Evolutionary conservation across 2,888 invertebrate species (phyloP), one percentile per base, ranked within the genome.

Genomic region (Oscheius sp.): DNA sequence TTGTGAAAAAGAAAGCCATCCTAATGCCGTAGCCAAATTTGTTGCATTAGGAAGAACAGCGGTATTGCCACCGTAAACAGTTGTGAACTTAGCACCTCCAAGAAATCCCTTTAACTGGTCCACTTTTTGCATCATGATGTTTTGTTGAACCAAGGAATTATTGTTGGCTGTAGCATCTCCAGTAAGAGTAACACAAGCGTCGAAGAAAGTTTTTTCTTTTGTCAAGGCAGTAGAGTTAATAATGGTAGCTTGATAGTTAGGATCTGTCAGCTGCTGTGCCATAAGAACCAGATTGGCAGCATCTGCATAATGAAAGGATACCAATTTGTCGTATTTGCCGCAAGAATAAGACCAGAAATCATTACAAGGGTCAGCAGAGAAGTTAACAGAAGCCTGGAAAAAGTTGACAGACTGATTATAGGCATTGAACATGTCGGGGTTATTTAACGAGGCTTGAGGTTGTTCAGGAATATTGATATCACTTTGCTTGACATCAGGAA

Each of bases 261-360:
- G 71, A 49, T 69, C 65, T n/a, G 73, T 68, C 12, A 80, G 68
- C 61, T 80, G 59, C 9, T 71, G 33, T 2, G 75, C 62, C 76
- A 78, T 78, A 28, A 66, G 64, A 22, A 71, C 63, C 20, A 74
- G 63, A 47, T 78, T 78, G 28, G 63, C 41, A 12, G 64, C 71
- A 28, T 74, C 71, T 30, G 76, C 76, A 9, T 71, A 63, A 30
- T 68, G 66, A 71, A 77, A 77, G 0, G 74, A 74, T 9, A 69
- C 69, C 59, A 41, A 51, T 44, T 72, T 65, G 24, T 77, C 67
- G 73, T 71, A 78, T 28, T 61, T 67, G 17, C 78, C 80, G 50
- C 83, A 83, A 8, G 82, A 72, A 64, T 83, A 83, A 4, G 71
- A 38, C 72, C 75, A 83, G 78, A 83, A 83, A 54, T 83, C 80